Percentiles rank a stretch among this genome's conserved stretches.
Conservation (phyloP, 2,888 invertebrate genomes). For the Yponomeuta evonymella region DNA sequence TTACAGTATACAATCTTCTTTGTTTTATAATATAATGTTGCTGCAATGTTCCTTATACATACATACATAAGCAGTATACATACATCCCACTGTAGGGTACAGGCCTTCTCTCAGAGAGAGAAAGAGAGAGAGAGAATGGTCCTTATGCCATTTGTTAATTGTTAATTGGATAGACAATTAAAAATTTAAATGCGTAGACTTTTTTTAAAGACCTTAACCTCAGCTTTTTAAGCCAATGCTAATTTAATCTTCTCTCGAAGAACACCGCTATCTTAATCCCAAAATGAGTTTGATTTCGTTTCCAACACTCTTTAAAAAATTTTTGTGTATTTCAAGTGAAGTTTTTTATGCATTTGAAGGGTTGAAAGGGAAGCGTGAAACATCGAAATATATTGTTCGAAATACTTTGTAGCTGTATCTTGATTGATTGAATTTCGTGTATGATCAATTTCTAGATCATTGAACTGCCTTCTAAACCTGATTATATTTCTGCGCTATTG, state of each 20-base stretch:
- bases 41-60: too few species aligned
- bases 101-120: too few species aligned
- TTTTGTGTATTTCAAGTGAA: slow-evolving; percentile 23
- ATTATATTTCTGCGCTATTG: not conserved
- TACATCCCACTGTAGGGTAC: too few species aligned
- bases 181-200: too few species aligned
- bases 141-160: too few species aligned
- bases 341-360: slow-evolving; percentile 37
- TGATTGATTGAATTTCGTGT: slow-evolving; percentile 2
- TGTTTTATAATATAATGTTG: too few species aligned
- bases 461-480: not conserved
- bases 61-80: too few species aligned
- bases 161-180: too few species aligned
- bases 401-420: not conserved
- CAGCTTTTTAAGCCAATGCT: not conserved
- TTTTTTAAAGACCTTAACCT: too few species aligned
- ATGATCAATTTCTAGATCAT: not conserved
- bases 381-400: slow-evolving; percentile 14
- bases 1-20: too few species aligned
- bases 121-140: too few species aligned
- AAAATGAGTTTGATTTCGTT: slow-evolving; percentile 25
- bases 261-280: slow-evolving; percentile 33
- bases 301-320: not conserved
- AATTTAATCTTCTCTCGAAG: slow-evolving; percentile 18
- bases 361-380: slow-evolving; percentile 50